These are phyloP conservation scores for Hydrophis major DNA, from an alignment of 2,797 vertebrate genomes.

Conservation along the genomic window DNA sequence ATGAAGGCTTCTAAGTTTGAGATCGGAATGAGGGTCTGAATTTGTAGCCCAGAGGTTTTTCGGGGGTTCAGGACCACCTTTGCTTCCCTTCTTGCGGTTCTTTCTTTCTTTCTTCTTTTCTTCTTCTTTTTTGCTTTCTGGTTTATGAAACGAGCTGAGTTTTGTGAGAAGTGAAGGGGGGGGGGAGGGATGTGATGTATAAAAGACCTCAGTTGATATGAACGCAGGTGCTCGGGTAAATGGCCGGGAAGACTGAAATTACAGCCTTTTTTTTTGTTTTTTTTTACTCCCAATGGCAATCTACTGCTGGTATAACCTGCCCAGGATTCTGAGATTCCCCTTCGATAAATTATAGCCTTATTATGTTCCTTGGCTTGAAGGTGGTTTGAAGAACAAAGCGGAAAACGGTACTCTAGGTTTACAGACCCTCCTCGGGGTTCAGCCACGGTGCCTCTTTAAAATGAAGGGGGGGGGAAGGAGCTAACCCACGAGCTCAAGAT, in stretches of 20 bases:
- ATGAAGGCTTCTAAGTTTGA: constrained; percentile 42
- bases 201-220: not conserved
- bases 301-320: constrained; percentile 24
- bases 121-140: not conserved
- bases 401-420: not conserved
- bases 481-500: constrained; percentile 15
- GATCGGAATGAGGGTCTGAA: constrained; percentile 8
- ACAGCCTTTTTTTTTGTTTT: not conserved
- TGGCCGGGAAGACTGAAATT: not conserved
- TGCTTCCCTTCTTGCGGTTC: too few relatives aligned
- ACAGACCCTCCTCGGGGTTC: not conserved
- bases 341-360: constrained; percentile 12
- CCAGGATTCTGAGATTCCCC: constrained; percentile 8
- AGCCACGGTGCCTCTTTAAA: not conserved
- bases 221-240: not conserved
- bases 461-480: not conserved
- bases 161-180: not conserved
- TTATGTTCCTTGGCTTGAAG: constrained; percentile 32
- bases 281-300: not conserved
- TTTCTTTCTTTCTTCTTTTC: not conserved
- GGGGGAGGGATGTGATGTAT: not conserved
- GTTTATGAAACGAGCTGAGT: not conserved
- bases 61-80: not conserved
- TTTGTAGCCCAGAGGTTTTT: not conserved
- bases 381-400: constrained; percentile 40